Base-by-base conservation (phyloP, 1,140 invertebrate genomes). In the Heliconius himera region DNA sequence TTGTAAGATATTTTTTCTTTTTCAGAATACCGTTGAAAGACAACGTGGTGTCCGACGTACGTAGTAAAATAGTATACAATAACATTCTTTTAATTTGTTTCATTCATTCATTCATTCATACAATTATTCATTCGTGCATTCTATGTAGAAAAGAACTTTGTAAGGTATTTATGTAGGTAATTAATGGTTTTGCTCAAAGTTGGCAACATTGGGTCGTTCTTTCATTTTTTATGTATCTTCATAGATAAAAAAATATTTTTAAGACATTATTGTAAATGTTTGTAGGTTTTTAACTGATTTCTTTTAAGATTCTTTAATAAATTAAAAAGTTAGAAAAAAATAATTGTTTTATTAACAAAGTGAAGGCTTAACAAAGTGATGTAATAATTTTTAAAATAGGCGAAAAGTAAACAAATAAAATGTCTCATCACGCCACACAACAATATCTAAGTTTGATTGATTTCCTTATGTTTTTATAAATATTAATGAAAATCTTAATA, bases 31-130 rank as follows among this genome's bases (percentile, higher is more conserved):
- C 60, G 60, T 29, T 29, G 26, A 11, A 29, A 66, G 26, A 74
- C 71, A 56, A 11, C 38, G 33, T 71, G 81, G 74, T 75, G 66
- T 72, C 41, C 73, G 70, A 72, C 79, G 82, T 77, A 75, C 75
- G 80, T 85, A 87, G 85, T 83, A 79, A 84, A 85, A 74, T 80
- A 81, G 75, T 76, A 75, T 84, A 85, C 74, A 80, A 70, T 66
- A 74, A 76, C 38, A 73, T 73, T 77, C 54, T 79, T 82, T 38
- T 80, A 73, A 70, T 22, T 80, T n/a, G 46, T 76, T 83, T 86
- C 73, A 76, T 84, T 82, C 81, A 76, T 84, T 82, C 81, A 76
- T 2, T 29, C 56, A 3, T 66, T 66, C 56, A 26, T 13, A 26
- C n/a, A 66, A 26, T 66, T 11, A 29, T 56, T 51, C 0, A 41